phyloP scores from a whole-genome alignment of 2,888 invertebrate genomes.

The Phortica magna region DNA sequence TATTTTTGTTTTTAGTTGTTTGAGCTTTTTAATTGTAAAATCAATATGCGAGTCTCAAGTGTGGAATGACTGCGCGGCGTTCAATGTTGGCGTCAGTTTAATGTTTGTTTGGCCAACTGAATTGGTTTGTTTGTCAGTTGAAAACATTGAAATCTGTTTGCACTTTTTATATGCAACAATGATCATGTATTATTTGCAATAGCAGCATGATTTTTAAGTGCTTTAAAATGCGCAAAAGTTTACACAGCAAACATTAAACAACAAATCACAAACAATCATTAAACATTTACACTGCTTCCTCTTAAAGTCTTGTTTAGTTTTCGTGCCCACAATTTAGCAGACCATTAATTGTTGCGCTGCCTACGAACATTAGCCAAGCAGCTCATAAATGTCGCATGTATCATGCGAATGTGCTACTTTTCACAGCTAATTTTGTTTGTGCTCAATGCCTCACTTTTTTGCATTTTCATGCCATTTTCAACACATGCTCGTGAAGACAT shows the following conservation, averaged over 20 bases:
- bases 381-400: conserved; percentile 28
- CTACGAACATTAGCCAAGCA: neutral
- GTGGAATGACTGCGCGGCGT: neutral
- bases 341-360: neutral
- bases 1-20: neutral
- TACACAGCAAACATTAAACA: too few species aligned
- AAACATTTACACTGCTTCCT: too few species aligned
- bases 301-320: neutral
- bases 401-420: conserved; percentile 10
- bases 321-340: neutral
- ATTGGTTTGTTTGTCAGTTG: too few species aligned
- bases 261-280: too few species aligned
- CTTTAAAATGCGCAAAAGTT: too few species aligned
- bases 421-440: neutral
- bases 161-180: too few species aligned
- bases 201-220: too few species aligned
- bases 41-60: neutral
- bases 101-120: too few species aligned
- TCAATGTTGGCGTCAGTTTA: too few species aligned
- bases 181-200: too few species aligned
- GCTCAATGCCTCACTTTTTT: neutral
- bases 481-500: neutral
- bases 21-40: neutral
- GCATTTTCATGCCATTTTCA: neutral
- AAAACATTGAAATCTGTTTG: too few species aligned